Evolutionary conservation across 2,113 vertebrate genomes (phyloP), one percentile per base, ranked within the genome.

Genomic region (Microcebus jonahi): DNA sequence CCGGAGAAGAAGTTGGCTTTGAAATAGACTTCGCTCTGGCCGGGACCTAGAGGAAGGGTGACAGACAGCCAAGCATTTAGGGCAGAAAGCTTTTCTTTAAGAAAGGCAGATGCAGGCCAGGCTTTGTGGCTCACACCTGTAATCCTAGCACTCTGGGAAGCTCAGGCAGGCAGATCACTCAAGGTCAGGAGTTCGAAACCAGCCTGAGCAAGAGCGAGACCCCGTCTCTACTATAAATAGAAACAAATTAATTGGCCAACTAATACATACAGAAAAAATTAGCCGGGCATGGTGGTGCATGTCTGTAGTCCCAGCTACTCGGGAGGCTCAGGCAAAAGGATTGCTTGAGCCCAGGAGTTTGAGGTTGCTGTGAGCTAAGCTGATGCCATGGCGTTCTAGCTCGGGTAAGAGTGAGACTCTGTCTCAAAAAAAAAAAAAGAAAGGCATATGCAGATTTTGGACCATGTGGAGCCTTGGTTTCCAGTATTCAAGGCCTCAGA

Each of bases 241-340:
- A 45, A 45, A 45, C 5, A 45, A 45, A 45, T 45, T 45, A 45
- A 45, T 45, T 45, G 42, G 42, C 42, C 42, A 45, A 45, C 42
- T 45, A 45, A 42, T 5, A 42, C 1, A 42, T 42, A 42, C 1
- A 42, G 42, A 45, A 71, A 42, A 39, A 71, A 71, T 42, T 11
- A 71, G 36, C 21, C 18, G 18, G 70, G 36, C 6, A 2, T 14
- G 36, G 36, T 71, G 36, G 21, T 2, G 5, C 21, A 71, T 0
- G 1, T 12, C 36, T 25, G 23, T 14, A 42, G 13, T 73, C 70
- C 39, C 11, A 42, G 2, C 23, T 14, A 12, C 13, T 45, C 4
- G 13, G 39, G 25, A 73, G 39, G 6, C 70, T 2, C 0, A 73
- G 39, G 23, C 23, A 2, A 12, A 12, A 73, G 70, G 23, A 27